Conservation (phyloP, 1,140 invertebrate species). For the Dysdera silvatica region DNA sequence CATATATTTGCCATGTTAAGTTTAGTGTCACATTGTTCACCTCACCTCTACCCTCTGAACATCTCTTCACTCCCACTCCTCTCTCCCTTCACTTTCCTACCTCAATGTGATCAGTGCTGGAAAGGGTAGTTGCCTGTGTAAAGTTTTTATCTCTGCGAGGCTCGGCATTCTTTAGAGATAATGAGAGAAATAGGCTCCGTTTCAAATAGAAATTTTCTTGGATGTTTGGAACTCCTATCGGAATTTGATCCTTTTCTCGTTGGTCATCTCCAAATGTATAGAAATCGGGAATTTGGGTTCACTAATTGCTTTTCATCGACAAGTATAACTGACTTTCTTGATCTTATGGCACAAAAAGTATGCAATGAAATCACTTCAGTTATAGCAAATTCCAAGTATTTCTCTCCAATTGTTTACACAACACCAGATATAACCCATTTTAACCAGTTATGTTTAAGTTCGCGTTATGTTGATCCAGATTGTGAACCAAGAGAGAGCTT, state of each 20-base stretch:
- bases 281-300: constrained; percentile 15
- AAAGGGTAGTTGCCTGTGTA: constrained; percentile 28
- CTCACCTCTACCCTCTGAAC: too few relatives aligned
- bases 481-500: too few relatives aligned
- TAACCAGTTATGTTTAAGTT: constrained; percentile 1
- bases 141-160: constrained; percentile 29
- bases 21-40: too few relatives aligned
- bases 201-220: constrained; percentile 31
- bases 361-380: not conserved
- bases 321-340: constrained; percentile 5
- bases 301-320: constrained; percentile 9
- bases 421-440: constrained; percentile 4
- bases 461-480: not conserved
- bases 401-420: not conserved
- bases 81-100: too few relatives aligned
- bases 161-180: constrained; percentile 29
- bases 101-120: too few relatives aligned
- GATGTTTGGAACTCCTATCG: constrained; percentile 31
- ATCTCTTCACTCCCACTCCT: too few relatives aligned
- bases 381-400: constrained; percentile 7
- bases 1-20: too few relatives aligned
- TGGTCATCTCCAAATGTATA: too few relatives aligned
- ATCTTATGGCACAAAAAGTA: constrained; percentile 6
- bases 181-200: constrained; percentile 33
- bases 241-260: too few relatives aligned